Conservation (phyloP, 2,113 vertebrate species). For the Pionites leucogaster region DNA sequence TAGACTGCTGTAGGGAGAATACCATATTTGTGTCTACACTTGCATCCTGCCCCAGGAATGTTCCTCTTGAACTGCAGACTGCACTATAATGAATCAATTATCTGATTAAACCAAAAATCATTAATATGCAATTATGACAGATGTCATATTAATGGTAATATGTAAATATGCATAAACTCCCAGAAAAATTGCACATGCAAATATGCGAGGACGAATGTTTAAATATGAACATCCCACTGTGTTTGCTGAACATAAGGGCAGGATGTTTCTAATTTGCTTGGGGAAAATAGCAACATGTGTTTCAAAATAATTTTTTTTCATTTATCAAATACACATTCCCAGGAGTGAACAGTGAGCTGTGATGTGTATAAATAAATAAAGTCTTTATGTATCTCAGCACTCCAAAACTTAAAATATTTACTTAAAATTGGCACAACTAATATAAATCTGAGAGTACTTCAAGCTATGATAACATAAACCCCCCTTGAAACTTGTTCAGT, state of each 20-base stretch:
- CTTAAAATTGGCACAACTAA: conserved; percentile 17
- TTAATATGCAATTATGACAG: conserved; percentile 57
- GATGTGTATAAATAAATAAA: conserved; percentile 37
- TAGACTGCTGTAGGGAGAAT: background rate
- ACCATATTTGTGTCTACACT: background rate
- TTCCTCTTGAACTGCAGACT: background rate
- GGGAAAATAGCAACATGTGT: conserved; percentile 23
- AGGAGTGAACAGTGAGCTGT: conserved; percentile 23
- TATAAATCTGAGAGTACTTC: background rate
- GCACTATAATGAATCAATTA: conserved; percentile 46
- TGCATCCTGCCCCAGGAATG: background rate
- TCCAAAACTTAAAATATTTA: conserved; percentile 5
- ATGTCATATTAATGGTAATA: background rate
- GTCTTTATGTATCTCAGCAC: background rate
- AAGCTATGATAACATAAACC: background rate
- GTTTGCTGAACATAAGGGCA: conserved; percentile 42
- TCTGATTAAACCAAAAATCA: conserved; percentile 30
- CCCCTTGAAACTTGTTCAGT: background rate
- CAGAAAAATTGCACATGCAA: conserved; percentile 3
- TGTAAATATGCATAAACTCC: conserved; percentile 57
- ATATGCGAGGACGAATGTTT: conserved; percentile 6
- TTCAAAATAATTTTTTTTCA: conserved; percentile 18
- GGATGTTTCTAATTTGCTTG: conserved; percentile 31
- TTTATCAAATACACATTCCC: conserved; percentile 33
- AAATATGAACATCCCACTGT: background rate